Conservation (phyloP, 2,113 vertebrate species). For the Glareola pratincola region DNA sequence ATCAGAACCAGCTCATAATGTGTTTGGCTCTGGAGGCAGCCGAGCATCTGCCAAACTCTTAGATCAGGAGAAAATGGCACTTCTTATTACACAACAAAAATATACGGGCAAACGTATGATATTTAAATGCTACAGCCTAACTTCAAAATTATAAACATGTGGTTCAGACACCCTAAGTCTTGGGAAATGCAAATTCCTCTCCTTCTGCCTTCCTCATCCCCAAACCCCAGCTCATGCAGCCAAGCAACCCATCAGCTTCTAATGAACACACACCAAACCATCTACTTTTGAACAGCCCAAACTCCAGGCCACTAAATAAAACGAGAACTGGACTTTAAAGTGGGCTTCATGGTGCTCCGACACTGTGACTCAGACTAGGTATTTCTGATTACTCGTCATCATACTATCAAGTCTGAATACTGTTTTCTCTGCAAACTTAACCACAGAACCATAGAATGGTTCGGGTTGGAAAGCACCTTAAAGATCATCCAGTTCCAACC, state of each 20-base stretch:
- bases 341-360: background rate
- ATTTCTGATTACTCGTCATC: background rate
- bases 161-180: background rate
- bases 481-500: background rate
- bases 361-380: background rate
- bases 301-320: background rate
- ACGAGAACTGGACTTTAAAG: background rate
- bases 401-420: background rate
- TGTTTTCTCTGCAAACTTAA: background rate
- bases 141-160: background rate
- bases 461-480: background rate
- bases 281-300: background rate
- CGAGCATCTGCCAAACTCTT: background rate
- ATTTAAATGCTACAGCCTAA: background rate
- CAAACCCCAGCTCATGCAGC: background rate
- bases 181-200: background rate
- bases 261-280: background rate
- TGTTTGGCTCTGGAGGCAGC: background rate
- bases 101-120: background rate
- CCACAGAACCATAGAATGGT: background rate
- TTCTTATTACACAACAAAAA: background rate
- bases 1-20: background rate
- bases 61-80: background rate
- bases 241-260: background rate
- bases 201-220: background rate